Base-by-base conservation (phyloP, 2,888 invertebrate genomes). In the Dasypogon diadema region DNA sequence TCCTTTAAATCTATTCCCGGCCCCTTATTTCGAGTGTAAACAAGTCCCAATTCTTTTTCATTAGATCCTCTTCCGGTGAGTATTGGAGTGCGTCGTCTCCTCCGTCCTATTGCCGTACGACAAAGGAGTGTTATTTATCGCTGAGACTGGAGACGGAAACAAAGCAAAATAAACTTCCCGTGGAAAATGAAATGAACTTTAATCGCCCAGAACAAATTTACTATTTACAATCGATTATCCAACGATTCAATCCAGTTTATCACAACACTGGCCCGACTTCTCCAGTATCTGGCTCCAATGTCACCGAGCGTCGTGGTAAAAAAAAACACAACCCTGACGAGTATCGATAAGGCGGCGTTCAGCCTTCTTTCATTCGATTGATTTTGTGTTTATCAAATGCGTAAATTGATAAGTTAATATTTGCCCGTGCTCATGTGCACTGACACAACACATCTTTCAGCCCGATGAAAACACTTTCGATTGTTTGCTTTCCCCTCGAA, bases 371-470 rank as follows among this genome's bases (percentile, higher is more conserved):
- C 60, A 14, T 58, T 30, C 16, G 2, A 55, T 4, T 26, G 56
- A 56, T 26, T 56, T 56, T 56, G 18, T 60, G 42, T 60, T 60
- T 60, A 42, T 60, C 21, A 60, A 60, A 60, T 60, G 60, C 21
- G 60, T 60, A 60, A 60, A 60, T 60, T 37, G 60, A 60, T 60
- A 37, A 60, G 60, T 60, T 60, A 60, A 60, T 60, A 60, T 60
- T 60, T 60, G 16, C 60, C 16, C 18, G 21, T 22, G 60, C 21
- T 18, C 37, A 42, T 60, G 21, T 37, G 26, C 37, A 26, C 21
- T 16, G 34, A 34, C 51, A 26, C 30, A 30, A 30, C 30, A 30
- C 30, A 30, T 30, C 30, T 30, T 30, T 30, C 30, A 30, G 30
- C 4, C 30, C 30, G 42, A 42, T 42, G 8, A 21, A 60, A 60